Conservation (phyloP, 2,113 vertebrate genomes). For the Planiliza haematocheilus region DNA sequence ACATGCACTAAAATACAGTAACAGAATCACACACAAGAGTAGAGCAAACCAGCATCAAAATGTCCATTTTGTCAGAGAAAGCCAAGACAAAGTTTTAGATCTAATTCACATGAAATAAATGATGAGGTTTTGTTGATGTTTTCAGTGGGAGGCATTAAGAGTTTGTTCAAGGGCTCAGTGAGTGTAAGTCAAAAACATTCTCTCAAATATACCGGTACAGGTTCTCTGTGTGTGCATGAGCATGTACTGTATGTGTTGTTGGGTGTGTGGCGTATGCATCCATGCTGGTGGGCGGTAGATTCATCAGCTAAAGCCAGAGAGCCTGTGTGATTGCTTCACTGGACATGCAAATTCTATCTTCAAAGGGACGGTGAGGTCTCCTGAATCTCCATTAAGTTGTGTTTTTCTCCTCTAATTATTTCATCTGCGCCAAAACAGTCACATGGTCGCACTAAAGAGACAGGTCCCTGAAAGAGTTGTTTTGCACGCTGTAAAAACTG, state of each 20-base stretch:
- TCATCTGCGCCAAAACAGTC: constrained; percentile 20
- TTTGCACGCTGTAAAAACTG: constrained; percentile 9
- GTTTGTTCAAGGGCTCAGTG: background rate
- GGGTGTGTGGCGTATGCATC: constrained; percentile 38
- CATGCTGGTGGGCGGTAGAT: constrained; percentile 49
- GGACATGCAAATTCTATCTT: constrained; percentile 47
- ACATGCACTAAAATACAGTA: constrained; percentile 51
- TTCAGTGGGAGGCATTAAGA: background rate
- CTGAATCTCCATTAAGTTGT: constrained; percentile 24
- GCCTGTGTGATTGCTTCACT: constrained; percentile 46
- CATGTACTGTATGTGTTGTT: constrained; percentile 15
- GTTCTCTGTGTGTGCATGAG: background rate
- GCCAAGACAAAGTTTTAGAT: background rate
- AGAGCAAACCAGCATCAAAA: no score
- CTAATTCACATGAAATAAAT: background rate
- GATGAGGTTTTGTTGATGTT: background rate
- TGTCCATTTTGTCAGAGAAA: background rate
- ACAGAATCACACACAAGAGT: constrained; percentile 15
- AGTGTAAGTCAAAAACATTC: background rate
- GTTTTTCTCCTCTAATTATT: constrained; percentile 47
- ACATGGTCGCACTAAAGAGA: constrained; percentile 11
- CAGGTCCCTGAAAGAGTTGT: background rate
- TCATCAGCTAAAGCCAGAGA: constrained; percentile 49
- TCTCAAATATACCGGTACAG: background rate
- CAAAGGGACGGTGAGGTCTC: constrained; percentile 19